A percentile compares a stretch with the other conserved stretches of the same genome.
phyloP scores from a whole-genome alignment of 2,888 invertebrate genomes.

The Lamproptera curius region DNA sequence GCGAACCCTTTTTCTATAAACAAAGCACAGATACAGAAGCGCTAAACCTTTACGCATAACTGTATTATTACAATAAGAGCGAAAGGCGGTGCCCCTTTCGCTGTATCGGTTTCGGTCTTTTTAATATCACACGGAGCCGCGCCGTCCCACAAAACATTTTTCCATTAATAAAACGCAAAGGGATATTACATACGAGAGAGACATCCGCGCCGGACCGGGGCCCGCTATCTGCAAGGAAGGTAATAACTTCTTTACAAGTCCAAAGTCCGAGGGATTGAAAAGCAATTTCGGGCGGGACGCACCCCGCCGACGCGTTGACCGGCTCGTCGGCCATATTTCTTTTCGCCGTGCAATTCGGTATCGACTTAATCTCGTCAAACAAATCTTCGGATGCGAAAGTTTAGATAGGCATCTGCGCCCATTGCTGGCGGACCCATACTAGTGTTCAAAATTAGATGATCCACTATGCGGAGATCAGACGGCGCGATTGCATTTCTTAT shows the following conservation, averaged over 20 bases:
- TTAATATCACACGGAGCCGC: slow-evolving; percentile 71
- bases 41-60: background rate
- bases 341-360: slow-evolving; percentile 78
- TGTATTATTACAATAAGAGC: slow-evolving; percentile 7
- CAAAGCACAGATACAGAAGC: background rate
- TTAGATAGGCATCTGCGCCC: slow-evolving; percentile 76
- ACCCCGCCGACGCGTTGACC: slow-evolving; percentile 68
- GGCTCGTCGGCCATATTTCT: slow-evolving; percentile 74
- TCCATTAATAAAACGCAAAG: slow-evolving; percentile 80
- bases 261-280: slow-evolving; percentile 80
- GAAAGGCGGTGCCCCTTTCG: slow-evolving; percentile 53
- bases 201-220: slow-evolving; percentile 78
- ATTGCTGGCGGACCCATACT: no score
- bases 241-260: slow-evolving; percentile 81
- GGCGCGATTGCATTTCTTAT: slow-evolving; percentile 69
- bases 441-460: no score
- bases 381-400: slow-evolving; percentile 78
- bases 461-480: no score
- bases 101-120: slow-evolving; percentile 58
- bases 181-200: slow-evolving; percentile 79
- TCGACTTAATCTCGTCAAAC: slow-evolving; percentile 78
- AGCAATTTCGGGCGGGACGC: slow-evolving; percentile 79
- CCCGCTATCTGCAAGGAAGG: slow-evolving; percentile 77
- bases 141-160: slow-evolving; percentile 75
- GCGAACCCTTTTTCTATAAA: slow-evolving; percentile 22